These are phyloP conservation scores for Piprites chloris DNA, from an alignment of 2,113 vertebrate species.

Conservation along the genomic window DNA sequence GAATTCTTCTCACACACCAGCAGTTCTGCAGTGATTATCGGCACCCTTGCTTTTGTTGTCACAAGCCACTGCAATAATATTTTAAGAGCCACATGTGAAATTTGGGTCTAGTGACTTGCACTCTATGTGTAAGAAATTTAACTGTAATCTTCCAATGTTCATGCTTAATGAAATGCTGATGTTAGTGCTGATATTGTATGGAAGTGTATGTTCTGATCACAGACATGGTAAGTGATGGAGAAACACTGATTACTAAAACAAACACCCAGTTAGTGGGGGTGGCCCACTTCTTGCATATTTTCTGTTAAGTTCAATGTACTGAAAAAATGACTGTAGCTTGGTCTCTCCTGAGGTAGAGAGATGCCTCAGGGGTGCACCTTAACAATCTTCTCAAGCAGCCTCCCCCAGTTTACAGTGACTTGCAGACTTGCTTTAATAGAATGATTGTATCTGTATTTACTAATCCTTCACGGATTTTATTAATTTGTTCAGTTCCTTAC, in stretches of 20 bases:
- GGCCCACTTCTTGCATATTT: background rate
- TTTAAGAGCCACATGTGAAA: background rate
- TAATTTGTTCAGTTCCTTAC: background rate
- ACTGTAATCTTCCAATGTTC: background rate
- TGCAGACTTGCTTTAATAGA: background rate
- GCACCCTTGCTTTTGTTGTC: background rate
- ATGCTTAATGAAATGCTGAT: background rate
- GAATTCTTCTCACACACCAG: background rate
- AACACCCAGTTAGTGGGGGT: background rate
- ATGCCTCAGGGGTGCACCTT: background rate
- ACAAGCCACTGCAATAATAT: background rate
- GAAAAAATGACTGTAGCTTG: accelerated
- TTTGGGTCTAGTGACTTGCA: background rate
- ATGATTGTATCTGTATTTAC: background rate
- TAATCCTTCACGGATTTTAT: background rate
- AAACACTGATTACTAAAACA: background rate
- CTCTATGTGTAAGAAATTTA: background rate
- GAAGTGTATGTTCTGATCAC: background rate
- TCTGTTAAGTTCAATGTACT: background rate
- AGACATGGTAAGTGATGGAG: accelerated
- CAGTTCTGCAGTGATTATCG: background rate
- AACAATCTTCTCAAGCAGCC: background rate
- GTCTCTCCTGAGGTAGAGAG: background rate
- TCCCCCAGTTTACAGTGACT: background rate
- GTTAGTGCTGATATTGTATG: too few relatives aligned